phyloP scores from a whole-genome alignment of 2,113 vertebrate species.

The Lutjanus erythropterus region DNA sequence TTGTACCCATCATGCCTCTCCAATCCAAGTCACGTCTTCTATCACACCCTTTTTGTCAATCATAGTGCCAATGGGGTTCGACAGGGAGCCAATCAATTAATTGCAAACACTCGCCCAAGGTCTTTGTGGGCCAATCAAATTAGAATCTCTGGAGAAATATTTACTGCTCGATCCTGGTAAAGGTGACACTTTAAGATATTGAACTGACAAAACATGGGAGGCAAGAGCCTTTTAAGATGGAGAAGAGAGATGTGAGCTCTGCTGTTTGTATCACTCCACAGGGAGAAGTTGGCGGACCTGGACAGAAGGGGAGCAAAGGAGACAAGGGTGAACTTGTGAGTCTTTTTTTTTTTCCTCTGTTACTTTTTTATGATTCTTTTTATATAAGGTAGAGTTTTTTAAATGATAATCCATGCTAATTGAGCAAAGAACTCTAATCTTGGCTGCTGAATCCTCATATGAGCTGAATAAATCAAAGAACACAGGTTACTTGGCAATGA shows the following conservation, averaged over 20 bases:
- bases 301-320: conserved; percentile 97
- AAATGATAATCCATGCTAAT: conserved; percentile 12
- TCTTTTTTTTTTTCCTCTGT: conserved; percentile 47
- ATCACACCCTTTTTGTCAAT: conserved; percentile 69
- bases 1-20: conserved; percentile 55
- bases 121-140: conserved; percentile 76
- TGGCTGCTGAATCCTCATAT: conserved; percentile 23
- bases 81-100: conserved; percentile 79
- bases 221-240: conserved; percentile 42
- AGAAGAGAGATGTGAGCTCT: conserved; percentile 51
- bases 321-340: conserved; percentile 98
- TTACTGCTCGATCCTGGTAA: conserved; percentile 58
- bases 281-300: conserved; percentile 97
- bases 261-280: conserved; percentile 75
- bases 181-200: conserved; percentile 69
- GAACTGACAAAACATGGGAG: conserved; percentile 41
- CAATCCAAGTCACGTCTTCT: conserved; percentile 62
- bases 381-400: neutral
- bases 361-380: neutral
- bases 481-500: conserved; percentile 2
- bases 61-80: conserved; percentile 71
- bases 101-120: conserved; percentile 75
- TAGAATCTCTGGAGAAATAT: conserved; percentile 75
- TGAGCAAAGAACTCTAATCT: conserved; percentile 5
- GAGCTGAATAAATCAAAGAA: conserved; percentile 45